Base-by-base conservation (phyloP, 2,888 invertebrate genomes). In the Tenthredo notha region DNA sequence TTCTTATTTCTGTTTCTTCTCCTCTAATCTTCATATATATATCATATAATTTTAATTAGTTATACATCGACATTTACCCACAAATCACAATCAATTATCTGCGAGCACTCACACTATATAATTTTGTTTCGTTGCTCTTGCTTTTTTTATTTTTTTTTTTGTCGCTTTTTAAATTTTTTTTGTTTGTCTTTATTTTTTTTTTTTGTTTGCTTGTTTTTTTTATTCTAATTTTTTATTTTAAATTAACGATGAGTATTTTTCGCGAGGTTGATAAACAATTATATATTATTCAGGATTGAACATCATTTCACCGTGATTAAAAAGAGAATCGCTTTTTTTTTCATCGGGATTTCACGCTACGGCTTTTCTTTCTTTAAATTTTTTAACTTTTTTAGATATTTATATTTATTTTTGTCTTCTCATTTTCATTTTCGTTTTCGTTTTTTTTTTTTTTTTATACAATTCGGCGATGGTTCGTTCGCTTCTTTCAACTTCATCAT, bases 101-200 rank as follows among this genome's bases (percentile, higher is more conserved):
- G 29, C 74, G 74, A 74, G 40, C 77, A 29, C 25, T 33, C 77
- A 77, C 54, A 50, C 37, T 18, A 29, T 18, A 29, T 77, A 72
- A 72, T 54, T 47, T 77, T 74, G 50, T 54, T 77, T 77, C 50
- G 47, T 77, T 77, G 77, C 54, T 77, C 54, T 77, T 54, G 47
- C 21, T 54, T 18, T 75, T 29, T 21, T 72, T 40, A 2, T 40
- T 18, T 9, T 43, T 40, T 37, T 18, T 72, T n/a, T n/a, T 40
- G 1, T 72, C 15, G 0, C 9, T 40, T n/a, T 18, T 74, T 21
- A 33, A 33, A 33, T 33, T 10, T 43, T 0, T 40, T n/a, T 10
- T n/a, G n/a, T n/a, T 74, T 74, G n/a, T 74, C 9, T 21, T 4
- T 40, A 40, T 18, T 37, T 33, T 18, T 70, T 0, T 3, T 70